Conservation (phyloP, 2,888 invertebrate species). For the Torymus aiolomorphi region DNA sequence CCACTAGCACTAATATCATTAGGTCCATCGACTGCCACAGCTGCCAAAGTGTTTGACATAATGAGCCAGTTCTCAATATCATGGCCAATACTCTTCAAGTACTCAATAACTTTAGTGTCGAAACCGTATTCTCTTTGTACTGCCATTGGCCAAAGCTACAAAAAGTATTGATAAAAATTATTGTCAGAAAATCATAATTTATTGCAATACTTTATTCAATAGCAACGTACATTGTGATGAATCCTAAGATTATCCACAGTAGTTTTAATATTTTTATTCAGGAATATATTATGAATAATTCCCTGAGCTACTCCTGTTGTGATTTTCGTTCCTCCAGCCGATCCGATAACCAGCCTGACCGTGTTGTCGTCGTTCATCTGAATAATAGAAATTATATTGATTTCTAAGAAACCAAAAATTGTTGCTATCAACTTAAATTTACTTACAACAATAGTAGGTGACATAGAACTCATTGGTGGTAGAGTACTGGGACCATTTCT, state of each 20-base stretch:
- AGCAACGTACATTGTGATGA: slow-evolving; percentile 36
- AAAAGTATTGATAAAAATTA: not conserved
- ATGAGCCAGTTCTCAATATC: not conserved
- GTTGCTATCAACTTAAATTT: not conserved
- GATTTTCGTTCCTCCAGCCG: slow-evolving; percentile 93
- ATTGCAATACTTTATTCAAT: too few relatives aligned
- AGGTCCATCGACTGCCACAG: not conserved
- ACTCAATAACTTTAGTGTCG: not conserved
- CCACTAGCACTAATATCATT: slow-evolving; percentile 24
- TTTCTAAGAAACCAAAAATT: not conserved
- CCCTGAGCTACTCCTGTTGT: slow-evolving; percentile 84
- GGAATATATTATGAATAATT: slow-evolving; percentile 27
- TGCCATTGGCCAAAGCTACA: slow-evolving; percentile 39
- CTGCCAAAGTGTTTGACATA: slow-evolving; percentile 6
- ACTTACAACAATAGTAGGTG: slow-evolving; percentile 78
- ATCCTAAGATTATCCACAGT: slow-evolving; percentile 31
- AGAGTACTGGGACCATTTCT: slow-evolving; percentile 80
- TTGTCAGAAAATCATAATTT: not conserved
- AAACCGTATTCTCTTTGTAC: slow-evolving; percentile 15
- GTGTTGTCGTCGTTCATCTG: slow-evolving; percentile 25
- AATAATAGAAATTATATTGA: not conserved
- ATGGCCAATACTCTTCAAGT: slow-evolving; percentile 23
- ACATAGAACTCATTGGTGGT: slow-evolving; percentile 93
- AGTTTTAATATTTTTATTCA: slow-evolving; percentile 9
- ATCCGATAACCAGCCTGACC: slow-evolving; percentile 82